Percentiles rank a stretch among this genome's conserved stretches.
These are phyloP conservation scores for Enteromius fasciolatus DNA, from an alignment of 2,797 vertebrate species.

Conservation along the genomic window DNA sequence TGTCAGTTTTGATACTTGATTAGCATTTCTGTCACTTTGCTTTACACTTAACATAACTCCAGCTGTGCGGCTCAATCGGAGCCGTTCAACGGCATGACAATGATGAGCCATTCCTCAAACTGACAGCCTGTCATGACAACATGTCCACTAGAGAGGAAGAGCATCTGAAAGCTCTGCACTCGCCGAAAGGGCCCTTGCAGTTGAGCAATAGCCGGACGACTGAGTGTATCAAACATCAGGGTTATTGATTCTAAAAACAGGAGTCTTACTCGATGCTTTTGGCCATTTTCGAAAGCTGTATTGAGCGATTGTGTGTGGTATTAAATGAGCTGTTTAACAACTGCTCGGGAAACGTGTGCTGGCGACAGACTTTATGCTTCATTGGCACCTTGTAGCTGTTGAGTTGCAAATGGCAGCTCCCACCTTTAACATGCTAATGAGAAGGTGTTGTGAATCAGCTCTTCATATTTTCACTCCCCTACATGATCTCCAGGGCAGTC, in stretches of 20 bases:
- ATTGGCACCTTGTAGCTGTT: slow-evolving; percentile 39
- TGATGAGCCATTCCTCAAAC: slow-evolving; percentile 70
- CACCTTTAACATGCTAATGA: slow-evolving; percentile 49
- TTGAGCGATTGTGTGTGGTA: slow-evolving; percentile 38
- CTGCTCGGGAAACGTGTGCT: background rate
- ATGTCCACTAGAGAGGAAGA: slow-evolving; percentile 61
- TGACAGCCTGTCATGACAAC: slow-evolving; percentile 67
- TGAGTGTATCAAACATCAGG: slow-evolving; percentile 33
- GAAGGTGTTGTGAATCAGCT: slow-evolving; percentile 50
- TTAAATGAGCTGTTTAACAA: slow-evolving; percentile 46
- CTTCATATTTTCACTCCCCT: slow-evolving; percentile 47
- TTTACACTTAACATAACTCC: slow-evolving; percentile 80
- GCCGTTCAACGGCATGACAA: slow-evolving; percentile 69
- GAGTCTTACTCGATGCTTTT: slow-evolving; percentile 21
- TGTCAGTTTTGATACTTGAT: slow-evolving; percentile 78
- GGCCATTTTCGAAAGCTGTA: slow-evolving; percentile 39
- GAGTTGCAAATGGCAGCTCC: slow-evolving; percentile 43
- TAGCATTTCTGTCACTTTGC: slow-evolving; percentile 75
- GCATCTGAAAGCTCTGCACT: slow-evolving; percentile 58
- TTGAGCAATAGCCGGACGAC: slow-evolving; percentile 26
- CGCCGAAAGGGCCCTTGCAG: slow-evolving; percentile 47
- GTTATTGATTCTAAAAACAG: slow-evolving; percentile 46
- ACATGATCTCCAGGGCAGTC: slow-evolving; percentile 43
- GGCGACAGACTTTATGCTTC: slow-evolving; percentile 24
- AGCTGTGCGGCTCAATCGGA: slow-evolving; percentile 74